Conservation (phyloP, 2,113 vertebrate species). For the Aythya baeri region DNA sequence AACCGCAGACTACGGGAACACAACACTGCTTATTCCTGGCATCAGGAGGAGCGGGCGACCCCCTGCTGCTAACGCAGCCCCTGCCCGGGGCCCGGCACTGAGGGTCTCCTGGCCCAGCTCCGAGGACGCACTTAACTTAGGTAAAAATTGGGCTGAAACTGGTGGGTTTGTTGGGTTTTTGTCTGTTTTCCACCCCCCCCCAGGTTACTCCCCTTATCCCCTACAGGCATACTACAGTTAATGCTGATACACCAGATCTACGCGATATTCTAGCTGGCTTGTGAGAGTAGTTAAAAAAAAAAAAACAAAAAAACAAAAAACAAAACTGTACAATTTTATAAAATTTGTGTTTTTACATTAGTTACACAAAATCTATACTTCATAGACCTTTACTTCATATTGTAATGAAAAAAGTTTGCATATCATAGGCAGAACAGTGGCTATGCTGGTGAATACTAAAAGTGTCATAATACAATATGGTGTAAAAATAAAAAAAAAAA, state of each 20-base stretch:
- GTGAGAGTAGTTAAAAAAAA: constrained; percentile 79
- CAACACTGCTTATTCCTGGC: constrained; percentile 60
- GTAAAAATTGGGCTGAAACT: constrained; percentile 49
- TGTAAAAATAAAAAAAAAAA: constrained; percentile 71
- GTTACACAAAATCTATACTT: constrained; percentile 98
- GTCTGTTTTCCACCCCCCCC: not conserved
- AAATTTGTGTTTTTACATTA: constrained; percentile 99
- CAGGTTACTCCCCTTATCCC: constrained; percentile 43
- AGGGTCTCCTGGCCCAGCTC: constrained; percentile 59
- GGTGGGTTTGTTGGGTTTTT: no score
- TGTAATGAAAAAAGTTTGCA: constrained; percentile 83
- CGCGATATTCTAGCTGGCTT: constrained; percentile 71
- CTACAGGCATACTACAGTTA: constrained; percentile 66
- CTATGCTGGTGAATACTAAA: constrained; percentile 98
- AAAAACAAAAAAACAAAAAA: constrained; percentile 80
- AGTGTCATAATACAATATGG: constrained; percentile 84
- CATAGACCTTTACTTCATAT: constrained; percentile 96
- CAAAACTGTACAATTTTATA: constrained; percentile 99
- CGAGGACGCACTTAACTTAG: constrained; percentile 68
- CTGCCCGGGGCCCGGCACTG: not conserved
- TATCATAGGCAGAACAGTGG: constrained; percentile 86
- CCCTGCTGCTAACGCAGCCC: constrained; percentile 35
- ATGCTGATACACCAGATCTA: constrained; percentile 72
- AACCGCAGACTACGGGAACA: constrained; percentile 52
- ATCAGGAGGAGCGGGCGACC: not conserved